Conservation (phyloP, 2,797 vertebrate genomes). For the Serranus cabrilla region DNA sequence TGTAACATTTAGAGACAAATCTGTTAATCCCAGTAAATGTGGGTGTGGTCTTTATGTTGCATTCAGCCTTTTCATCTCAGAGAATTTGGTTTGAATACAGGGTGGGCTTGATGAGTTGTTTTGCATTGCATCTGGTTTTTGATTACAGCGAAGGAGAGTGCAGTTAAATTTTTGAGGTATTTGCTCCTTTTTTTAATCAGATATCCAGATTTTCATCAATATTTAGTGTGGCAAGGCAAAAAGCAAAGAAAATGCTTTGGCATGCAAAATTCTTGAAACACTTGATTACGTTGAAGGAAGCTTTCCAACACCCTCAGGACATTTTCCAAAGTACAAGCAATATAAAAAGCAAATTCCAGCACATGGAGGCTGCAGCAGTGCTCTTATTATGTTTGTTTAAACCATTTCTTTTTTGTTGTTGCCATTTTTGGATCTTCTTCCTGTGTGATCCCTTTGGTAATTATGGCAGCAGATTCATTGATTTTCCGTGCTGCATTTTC, state of each 20-base stretch:
- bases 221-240: neutral
- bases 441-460: slow-evolving; percentile 35
- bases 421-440: slow-evolving; percentile 25
- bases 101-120: neutral
- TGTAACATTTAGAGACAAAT: too few species aligned
- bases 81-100: neutral
- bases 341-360: neutral
- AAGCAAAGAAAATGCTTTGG: neutral
- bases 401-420: slow-evolving; percentile 2
- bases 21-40: too few species aligned
- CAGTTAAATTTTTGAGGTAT: neutral
- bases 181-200: neutral
- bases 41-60: too few species aligned
- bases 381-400: slow-evolving; percentile 20
- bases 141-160: neutral
- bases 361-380: neutral
- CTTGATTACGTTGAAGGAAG: slow-evolving; percentile 6
- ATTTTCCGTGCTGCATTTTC: slow-evolving; percentile 36
- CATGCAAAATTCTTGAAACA: neutral
- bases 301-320: slow-evolving; percentile 18
- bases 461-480: slow-evolving; percentile 21
- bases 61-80: neutral
- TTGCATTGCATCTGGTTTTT: neutral
- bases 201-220: neutral
- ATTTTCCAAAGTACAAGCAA: slow-evolving; percentile 24